Conservation (phyloP, 1,140 invertebrate species). For the Thaumatotibia leucotreta region DNA sequence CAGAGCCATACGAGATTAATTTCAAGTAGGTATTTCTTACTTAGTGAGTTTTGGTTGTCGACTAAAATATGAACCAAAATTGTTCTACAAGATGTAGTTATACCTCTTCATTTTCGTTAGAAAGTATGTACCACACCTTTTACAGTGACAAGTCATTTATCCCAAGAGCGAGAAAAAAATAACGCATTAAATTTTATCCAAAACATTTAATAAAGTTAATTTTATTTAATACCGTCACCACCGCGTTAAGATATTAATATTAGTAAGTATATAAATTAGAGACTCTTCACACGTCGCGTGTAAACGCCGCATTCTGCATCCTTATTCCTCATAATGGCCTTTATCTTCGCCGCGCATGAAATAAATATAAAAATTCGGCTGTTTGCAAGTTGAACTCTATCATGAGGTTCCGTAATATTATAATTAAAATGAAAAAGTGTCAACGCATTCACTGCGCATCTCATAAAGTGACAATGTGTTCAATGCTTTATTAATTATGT, state of each 20-base stretch:
- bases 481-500: too few species aligned
- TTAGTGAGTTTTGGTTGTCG: too few species aligned
- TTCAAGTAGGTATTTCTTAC: too few species aligned
- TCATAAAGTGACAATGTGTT: too few species aligned
- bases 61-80: too few species aligned
- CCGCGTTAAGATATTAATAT: neutral
- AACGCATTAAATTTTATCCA: neutral
- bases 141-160: neutral
- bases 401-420: neutral
- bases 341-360: neutral
- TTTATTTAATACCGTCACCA: neutral
- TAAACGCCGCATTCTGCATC: neutral
- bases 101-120: neutral
- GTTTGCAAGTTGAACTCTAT: neutral
- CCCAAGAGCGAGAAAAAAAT: neutral
- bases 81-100: neutral
- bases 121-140: neutral
- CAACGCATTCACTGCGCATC: too few species aligned
- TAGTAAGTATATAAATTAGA: neutral
- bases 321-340: neutral
- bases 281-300: constrained; percentile 10
- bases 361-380: neutral
- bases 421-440: too few species aligned
- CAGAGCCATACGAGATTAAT: too few species aligned
- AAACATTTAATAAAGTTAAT: neutral